Evolutionary conservation across 2,888 invertebrate genomes (phyloP), one percentile per base, ranked within the genome.

Genomic region (Drosophila bunnanda): DNA sequence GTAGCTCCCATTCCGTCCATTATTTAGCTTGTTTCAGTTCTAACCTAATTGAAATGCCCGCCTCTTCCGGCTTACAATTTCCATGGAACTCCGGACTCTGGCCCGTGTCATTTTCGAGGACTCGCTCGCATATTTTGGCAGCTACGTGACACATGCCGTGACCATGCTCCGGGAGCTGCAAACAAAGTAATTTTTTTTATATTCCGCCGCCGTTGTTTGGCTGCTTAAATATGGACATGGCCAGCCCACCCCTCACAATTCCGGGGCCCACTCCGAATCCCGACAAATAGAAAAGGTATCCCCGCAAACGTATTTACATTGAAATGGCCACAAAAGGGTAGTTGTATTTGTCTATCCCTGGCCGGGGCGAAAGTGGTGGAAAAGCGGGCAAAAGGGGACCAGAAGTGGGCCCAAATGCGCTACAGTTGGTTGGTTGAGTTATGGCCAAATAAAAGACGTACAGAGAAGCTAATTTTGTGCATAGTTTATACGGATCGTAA

Each of bases 31-130:
- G 39, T 52, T 54, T 64, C 72, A 76, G 74, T 79, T 79, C 79
- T 72, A 73, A 66, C 86, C 65, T 82, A 82, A 82, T 82, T 82
- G 86, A 82, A 82, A 80, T 79, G 77, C 77, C 72, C 72, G 65
- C 76, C 68, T 74, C 22, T 59, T 43, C 28, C 44, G 44, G 66
- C 46, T 55, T 38, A 52, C 17, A 53, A 38, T 59, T 55, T 59
- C 6, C 59, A 22, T 12, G 32, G 13, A 22, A 54, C 39, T 32
- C 54, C 12, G 22, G 53, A 12, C 32, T 34, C 17, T 48, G 48
- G 20, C 48, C 65, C 57, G 57, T 78, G 78, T 80, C 75, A 82
- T 78, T 82, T 82, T 80, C 77, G 59, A 66, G 69, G 74, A 82
- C 66, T 79, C 52, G 53, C 48, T 79, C 68, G 76, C 82, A 82